Base-by-base conservation (phyloP, 2,113 vertebrate genomes). In the Morone saxatilis region DNA sequence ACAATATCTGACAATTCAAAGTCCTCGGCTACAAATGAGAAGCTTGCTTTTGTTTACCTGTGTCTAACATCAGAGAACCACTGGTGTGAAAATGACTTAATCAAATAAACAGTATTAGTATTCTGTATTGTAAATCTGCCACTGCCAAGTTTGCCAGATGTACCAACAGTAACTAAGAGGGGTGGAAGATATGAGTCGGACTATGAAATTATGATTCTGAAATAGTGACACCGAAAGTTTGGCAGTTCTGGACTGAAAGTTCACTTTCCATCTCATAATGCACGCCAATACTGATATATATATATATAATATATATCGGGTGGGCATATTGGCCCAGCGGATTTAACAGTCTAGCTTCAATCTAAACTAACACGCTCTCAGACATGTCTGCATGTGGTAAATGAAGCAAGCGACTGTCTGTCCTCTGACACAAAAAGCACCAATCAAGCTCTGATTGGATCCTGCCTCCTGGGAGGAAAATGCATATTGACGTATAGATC, bases 401-500 rank as follows among this genome's bases (percentile, higher is more conserved):
- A 67, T 75, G 71, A 63, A 53, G 31, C n/a, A 25, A 80, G 56
- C 20, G 57, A 59, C 69, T 59, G 61, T 56, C 25, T 71, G 72
- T 71, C 19, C 17, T 41, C 47, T 66, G 45, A 71, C 40, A 79
- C 76, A 54, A 80, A 80, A 76, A 41, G 62, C 54, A 54, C 62
- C 41, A 78, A 84, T 79, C 74, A 68, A 75, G 71, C 81, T 66
- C 74, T 72, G 61, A 87, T 56, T 76, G 71, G 48, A 67, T 71
- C 17, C 61, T 43, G 50, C 63, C 69, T 74, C 63, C 47, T 7
- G 1, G 54, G 70, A 41, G 40, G 59, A 68, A 87, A 59, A 78
- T 43, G 45, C 63, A 60, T 8, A 36, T n/a, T 36, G 67, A 66
- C 20, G 45, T 75, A 80, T 63, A 59, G 78, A 43, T 48, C n/a